A percentile compares a stretch with the other conserved stretches of the same genome.
Evolutionary conservation across 2,113 vertebrate species (phyloP).

Genomic region (Paraplagusia blochii): DNA sequence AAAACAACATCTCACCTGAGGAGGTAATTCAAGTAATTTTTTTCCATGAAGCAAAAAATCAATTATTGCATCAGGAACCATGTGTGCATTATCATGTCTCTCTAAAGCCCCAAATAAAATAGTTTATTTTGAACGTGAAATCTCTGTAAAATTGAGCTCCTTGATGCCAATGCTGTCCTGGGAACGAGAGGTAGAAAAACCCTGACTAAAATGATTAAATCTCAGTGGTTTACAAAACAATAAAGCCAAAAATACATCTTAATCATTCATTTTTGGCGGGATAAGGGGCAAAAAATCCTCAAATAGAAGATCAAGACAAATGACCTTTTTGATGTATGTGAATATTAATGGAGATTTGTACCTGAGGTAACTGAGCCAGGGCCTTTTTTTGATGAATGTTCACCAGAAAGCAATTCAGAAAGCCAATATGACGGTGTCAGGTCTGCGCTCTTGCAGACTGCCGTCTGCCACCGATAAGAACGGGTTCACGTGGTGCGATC

Average conservation of each 20-base stretch:
- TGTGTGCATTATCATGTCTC: too few species aligned
- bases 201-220: too few species aligned
- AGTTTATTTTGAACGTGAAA: neutral
- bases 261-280: conserved; percentile 18
- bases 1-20: too few species aligned
- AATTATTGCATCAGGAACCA: too few species aligned
- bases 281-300: conserved; percentile 25
- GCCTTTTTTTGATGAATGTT: conserved; percentile 32
- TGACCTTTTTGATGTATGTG: conserved; percentile 2
- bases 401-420: conserved; percentile 19
- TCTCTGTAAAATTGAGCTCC: neutral
- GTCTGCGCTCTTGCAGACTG: conserved; percentile 44
- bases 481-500: conserved; percentile 49
- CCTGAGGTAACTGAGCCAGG: conserved; percentile 25
- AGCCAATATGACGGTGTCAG: conserved; percentile 21
- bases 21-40: too few species aligned
- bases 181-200: too few species aligned
- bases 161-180: neutral
- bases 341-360: conserved; percentile 47
- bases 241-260: conserved; percentile 20
- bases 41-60: too few species aligned
- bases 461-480: conserved; percentile 38
- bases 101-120: too few species aligned
- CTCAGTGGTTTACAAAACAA: neutral
- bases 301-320: conserved; percentile 49